These are phyloP conservation scores for Nothobranchius furzeri DNA, from an alignment of 2,113 vertebrate species.

Conservation along the genomic window DNA sequence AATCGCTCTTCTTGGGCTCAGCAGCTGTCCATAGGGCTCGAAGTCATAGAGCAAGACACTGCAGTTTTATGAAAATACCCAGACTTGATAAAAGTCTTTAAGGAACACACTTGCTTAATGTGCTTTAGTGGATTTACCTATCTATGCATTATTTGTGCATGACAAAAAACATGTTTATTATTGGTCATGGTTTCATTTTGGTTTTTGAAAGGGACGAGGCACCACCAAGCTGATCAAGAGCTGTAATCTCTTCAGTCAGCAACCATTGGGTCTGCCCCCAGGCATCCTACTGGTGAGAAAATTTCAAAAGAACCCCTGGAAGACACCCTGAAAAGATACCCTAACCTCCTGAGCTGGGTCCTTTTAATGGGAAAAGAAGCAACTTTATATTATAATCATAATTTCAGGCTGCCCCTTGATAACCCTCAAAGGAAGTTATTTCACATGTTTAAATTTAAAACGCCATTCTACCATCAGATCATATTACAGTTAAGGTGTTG, in stretches of 20 bases:
- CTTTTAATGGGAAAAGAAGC: neutral
- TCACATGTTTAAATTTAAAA: too few species aligned
- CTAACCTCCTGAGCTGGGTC: neutral
- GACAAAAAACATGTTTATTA: too few species aligned
- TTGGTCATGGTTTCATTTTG: neutral
- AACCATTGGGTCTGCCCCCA: neutral
- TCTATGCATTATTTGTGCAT: too few species aligned
- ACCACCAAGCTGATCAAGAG: neutral
- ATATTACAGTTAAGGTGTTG: too few species aligned
- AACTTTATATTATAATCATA: neutral
- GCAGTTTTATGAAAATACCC: too few species aligned
- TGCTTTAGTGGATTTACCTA: too few species aligned
- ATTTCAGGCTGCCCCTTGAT: neutral
- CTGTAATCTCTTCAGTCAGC: neutral
- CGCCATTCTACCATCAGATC: too few species aligned
- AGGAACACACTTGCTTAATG: too few species aligned
- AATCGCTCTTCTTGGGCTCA: too few species aligned
- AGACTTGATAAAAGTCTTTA: too few species aligned
- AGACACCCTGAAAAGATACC: neutral
- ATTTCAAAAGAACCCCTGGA: neutral
- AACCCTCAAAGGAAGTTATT: neutral
- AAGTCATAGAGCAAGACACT: too few species aligned
- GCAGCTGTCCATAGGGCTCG: too few species aligned
- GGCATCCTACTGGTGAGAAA: neutral
- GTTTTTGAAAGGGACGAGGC: neutral